phyloP scores from a whole-genome alignment of 2,797 vertebrate genomes.

The Enteromius anoplus region DNA sequence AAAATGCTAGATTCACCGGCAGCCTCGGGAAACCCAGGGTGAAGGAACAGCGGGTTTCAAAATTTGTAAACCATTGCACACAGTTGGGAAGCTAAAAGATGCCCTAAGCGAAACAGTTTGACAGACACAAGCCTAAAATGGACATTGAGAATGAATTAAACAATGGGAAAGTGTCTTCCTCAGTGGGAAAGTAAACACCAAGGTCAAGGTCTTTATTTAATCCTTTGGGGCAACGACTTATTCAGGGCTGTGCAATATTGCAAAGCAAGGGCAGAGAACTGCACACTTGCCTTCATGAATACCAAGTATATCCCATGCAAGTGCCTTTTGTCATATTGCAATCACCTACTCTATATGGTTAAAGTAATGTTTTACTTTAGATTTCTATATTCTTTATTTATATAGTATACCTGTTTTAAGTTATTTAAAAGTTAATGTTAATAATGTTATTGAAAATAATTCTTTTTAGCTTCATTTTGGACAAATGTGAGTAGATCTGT shows the following conservation, averaged over 20 bases:
- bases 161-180: not conserved
- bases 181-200: not conserved
- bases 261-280: conserved; percentile 31
- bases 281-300: conserved; percentile 42
- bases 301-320: conserved; percentile 30
- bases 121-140: not conserved
- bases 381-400: not conserved
- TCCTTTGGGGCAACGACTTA: conserved; percentile 22
- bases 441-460: not conserved
- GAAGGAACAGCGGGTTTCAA: not conserved
- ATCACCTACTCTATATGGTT: not conserved
- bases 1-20: not conserved
- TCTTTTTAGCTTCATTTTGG: not conserved
- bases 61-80: not conserved
- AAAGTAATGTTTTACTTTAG: not conserved
- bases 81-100: not conserved
- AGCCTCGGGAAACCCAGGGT: not conserved
- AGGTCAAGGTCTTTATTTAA: conserved; percentile 42
- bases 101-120: not conserved
- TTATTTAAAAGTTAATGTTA: not conserved
- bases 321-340: not conserved
- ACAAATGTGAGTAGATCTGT: not conserved
- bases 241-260: conserved; percentile 39
- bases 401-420: not conserved
- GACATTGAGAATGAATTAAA: no score